phyloP scores from a whole-genome alignment of 1,140 invertebrate species.

The Heliconius hermathena region DNA sequence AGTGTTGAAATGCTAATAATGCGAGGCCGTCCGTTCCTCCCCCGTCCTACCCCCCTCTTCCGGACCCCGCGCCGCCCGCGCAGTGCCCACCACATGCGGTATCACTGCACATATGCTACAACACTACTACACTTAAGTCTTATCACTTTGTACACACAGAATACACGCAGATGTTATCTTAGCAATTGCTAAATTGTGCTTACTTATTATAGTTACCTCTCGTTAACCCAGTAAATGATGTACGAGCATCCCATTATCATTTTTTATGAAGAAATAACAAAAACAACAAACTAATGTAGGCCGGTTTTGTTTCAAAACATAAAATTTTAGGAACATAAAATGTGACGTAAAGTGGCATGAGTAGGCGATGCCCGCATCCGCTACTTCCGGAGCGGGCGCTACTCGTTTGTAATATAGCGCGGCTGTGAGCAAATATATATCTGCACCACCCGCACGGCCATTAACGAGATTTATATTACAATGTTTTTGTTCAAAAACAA shows the following conservation, averaged over 20 bases:
- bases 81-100: not conserved
- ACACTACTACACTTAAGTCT: not conserved
- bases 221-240: too few species aligned
- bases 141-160: not conserved
- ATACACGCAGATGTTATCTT: too few species aligned
- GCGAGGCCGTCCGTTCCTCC: slow-evolving; percentile 30
- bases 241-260: too few species aligned
- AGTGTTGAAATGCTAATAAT: slow-evolving; percentile 42
- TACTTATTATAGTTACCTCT: too few species aligned
- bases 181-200: too few species aligned
- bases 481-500: too few species aligned
- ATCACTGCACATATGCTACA: not conserved
- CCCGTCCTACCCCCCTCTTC: not conserved
- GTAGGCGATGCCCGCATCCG: not conserved
- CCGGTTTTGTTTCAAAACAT: not conserved
- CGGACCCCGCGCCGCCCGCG: not conserved
- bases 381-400: not conserved
- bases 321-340: not conserved
- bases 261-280: too few species aligned
- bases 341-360: not conserved
- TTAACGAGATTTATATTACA: too few species aligned
- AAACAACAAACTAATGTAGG: not conserved
- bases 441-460: too few species aligned
- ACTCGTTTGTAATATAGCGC: not conserved
- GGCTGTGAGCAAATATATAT: too few species aligned